Conservation (phyloP, 1,140 invertebrate species). For the Dendrolimus punctatus region DNA sequence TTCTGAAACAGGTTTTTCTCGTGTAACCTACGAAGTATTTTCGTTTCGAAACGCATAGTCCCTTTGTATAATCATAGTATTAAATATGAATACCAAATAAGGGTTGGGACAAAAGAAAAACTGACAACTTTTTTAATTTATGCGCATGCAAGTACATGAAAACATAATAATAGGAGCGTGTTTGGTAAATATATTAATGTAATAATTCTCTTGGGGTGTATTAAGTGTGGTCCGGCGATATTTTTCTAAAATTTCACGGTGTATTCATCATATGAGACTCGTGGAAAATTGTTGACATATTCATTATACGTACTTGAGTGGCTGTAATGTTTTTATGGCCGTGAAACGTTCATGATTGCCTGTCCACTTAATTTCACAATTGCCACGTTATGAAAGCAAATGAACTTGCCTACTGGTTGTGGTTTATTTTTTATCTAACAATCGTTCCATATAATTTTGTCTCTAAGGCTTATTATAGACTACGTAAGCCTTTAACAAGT, state of each 20-base stretch:
- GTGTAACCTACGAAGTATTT: constrained; percentile 57
- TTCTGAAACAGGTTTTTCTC: constrained; percentile 62
- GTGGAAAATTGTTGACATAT: constrained; percentile 60
- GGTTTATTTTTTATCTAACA: no score
- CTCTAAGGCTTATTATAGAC: no score
- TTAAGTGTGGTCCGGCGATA: constrained; percentile 37
- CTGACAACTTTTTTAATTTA: constrained; percentile 68
- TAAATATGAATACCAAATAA: constrained; percentile 72
- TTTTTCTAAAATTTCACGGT: constrained; percentile 69
- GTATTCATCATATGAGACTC: constrained; percentile 48
- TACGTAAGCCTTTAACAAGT: no score
- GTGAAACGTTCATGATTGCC: constrained; percentile 12
- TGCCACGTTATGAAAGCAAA: constrained; percentile 17
- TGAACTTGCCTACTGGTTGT: constrained; percentile 10
- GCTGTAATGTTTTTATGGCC: constrained; percentile 17
- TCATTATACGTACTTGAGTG: constrained; percentile 39
- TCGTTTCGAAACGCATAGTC: constrained; percentile 51
- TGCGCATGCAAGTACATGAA: constrained; percentile 68
- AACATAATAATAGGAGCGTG: constrained; percentile 69
- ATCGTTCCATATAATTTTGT: no score
- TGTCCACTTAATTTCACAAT: constrained; percentile 17
- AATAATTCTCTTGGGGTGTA: constrained; percentile 58
- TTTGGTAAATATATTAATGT: constrained; percentile 70
- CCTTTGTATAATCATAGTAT: constrained; percentile 68
- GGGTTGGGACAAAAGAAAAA: constrained; percentile 69